These are phyloP conservation scores for Synergus umbraculus DNA, from an alignment of 2,888 invertebrate species.

Conservation along the genomic window DNA sequence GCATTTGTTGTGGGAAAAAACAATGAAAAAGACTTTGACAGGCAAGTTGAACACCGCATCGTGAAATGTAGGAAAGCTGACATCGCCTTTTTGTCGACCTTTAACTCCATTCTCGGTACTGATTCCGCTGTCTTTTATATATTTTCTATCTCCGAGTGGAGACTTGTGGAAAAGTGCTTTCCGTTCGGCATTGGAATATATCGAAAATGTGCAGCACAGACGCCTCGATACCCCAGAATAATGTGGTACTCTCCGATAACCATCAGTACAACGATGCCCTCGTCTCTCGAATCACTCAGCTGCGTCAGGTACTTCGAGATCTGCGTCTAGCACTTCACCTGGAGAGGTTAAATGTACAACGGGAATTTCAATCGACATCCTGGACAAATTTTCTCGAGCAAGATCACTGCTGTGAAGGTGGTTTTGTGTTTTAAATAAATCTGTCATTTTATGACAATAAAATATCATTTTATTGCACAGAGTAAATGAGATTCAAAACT, in stretches of 20 bases:
- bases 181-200: slow-evolving; percentile 6
- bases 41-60: slow-evolving; percentile 22
- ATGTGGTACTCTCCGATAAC: not conserved
- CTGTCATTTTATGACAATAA: not conserved
- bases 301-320: slow-evolving; percentile 52
- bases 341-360: slow-evolving; percentile 57
- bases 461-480: not conserved
- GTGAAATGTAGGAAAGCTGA: slow-evolving; percentile 31
- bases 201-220: slow-evolving; percentile 30
- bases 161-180: slow-evolving; percentile 33
- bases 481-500: not conserved
- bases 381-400: not conserved
- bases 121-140: slow-evolving; percentile 19
- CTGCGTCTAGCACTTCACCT: slow-evolving; percentile 52
- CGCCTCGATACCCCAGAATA: not conserved
- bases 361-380: not conserved
- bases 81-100: slow-evolving; percentile 25
- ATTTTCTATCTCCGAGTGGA: slow-evolving; percentile 23
- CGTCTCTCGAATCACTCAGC: slow-evolving; percentile 42
- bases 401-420: not conserved
- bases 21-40: slow-evolving; percentile 16
- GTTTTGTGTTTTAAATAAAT: not conserved
- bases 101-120: slow-evolving; percentile 3
- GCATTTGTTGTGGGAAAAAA: slow-evolving; percentile 10
- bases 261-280: slow-evolving; percentile 10